Conservation (phyloP, 2,113 vertebrate species). For the Heterochromis multidens region DNA sequence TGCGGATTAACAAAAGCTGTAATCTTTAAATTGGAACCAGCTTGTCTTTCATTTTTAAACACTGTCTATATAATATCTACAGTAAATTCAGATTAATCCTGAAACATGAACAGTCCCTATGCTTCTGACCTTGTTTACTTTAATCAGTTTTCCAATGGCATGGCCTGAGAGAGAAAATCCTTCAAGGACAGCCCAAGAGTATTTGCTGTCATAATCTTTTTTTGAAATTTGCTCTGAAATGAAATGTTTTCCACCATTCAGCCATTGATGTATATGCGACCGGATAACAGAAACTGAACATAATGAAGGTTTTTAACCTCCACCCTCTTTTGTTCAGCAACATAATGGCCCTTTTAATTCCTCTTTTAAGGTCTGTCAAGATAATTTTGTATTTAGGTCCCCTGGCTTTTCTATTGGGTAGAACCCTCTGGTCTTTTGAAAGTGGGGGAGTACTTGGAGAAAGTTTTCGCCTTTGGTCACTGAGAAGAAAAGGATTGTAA, state of each 20-base stretch:
- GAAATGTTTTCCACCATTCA: conserved; percentile 27
- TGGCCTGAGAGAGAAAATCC: conserved; percentile 16
- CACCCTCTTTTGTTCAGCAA: conserved; percentile 28
- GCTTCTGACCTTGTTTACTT: conserved; percentile 51
- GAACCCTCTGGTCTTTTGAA: neutral
- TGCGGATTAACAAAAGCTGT: neutral
- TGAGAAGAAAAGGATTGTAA: conserved; percentile 19
- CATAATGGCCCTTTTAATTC: conserved; percentile 46
- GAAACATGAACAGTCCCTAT: neutral
- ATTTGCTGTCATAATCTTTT: conserved; percentile 6
- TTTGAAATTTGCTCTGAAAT: conserved; percentile 29
- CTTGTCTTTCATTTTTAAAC: neutral
- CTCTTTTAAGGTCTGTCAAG: conserved; percentile 25
- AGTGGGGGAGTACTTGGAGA: neutral
- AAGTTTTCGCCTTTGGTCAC: conserved; percentile 16
- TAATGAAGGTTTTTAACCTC: conserved; percentile 44
- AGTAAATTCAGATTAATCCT: neutral
- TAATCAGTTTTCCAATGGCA: conserved; percentile 8
- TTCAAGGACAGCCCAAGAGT: conserved; percentile 32
- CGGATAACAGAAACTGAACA: conserved; percentile 11
- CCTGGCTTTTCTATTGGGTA: neutral
- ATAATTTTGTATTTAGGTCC: conserved; percentile 38
- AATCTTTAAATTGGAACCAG: neutral
- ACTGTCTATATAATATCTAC: neutral
- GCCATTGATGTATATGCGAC: neutral